These are phyloP conservation scores for Tribolium castaneum DNA, from an alignment of 1,140 invertebrate genomes.

Conservation along the genomic window DNA sequence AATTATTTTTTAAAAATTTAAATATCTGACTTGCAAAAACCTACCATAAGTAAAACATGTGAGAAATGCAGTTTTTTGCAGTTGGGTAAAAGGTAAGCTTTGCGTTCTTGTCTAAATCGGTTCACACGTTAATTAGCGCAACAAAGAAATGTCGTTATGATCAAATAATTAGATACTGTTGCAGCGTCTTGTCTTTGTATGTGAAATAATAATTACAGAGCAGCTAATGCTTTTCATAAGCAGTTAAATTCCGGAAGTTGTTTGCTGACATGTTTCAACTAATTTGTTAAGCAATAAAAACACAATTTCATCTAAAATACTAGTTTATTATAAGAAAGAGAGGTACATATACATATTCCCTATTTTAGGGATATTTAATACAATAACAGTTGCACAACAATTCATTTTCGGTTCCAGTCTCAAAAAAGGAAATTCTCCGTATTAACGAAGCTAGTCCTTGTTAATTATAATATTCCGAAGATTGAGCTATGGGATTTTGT, in stretches of 20 bases:
- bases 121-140: not conserved
- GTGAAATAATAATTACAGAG: not conserved
- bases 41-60: too few species aligned
- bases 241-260: not conserved
- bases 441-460: not conserved
- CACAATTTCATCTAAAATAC: not conserved
- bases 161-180: not conserved
- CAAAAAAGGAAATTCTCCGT: slow-evolving; percentile 3
- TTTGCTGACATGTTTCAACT: not conserved
- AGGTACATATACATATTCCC: not conserved
- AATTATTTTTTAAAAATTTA: too few species aligned
- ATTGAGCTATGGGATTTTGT: not conserved
- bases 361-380: not conserved
- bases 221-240: not conserved
- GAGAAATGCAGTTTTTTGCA: too few species aligned
- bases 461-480: not conserved
- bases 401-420: slow-evolving; percentile 29
- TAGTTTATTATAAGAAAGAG: not conserved
- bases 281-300: not conserved
- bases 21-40: too few species aligned
- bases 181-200: not conserved
- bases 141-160: not conserved
- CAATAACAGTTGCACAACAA: slow-evolving; percentile 25
- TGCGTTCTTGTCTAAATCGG: not conserved
- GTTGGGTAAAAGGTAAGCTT: too few species aligned